Percentiles rank a stretch among this genome's conserved stretches.
These are phyloP conservation scores for Syndactyla subalaris DNA, from an alignment of 2,797 vertebrate genomes.

Conservation along the genomic window DNA sequence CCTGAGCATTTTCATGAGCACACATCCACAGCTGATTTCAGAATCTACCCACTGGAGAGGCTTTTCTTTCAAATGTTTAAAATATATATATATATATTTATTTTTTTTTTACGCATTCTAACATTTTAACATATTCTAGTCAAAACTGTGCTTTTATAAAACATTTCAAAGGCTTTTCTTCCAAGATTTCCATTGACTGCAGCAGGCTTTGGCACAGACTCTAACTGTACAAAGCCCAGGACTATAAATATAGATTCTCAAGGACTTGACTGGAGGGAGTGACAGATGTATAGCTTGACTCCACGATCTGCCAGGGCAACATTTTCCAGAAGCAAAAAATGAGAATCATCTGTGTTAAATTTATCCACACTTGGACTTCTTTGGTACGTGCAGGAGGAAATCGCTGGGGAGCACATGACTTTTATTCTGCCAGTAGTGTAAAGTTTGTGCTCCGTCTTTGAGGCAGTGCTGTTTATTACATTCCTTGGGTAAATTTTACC, in stretches of 20 bases:
- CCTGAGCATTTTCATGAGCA: not conserved
- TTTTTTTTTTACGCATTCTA: not conserved
- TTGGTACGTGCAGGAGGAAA: slow-evolving; percentile 43
- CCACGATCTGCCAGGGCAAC: slow-evolving; percentile 34
- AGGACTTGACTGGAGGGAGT: slow-evolving; percentile 49
- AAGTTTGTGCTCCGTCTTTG: not conserved
- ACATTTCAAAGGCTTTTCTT: not conserved
- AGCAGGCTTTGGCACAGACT: slow-evolving; percentile 21
- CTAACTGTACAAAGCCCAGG: not conserved
- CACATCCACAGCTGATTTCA: not conserved
- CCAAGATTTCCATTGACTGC: slow-evolving; percentile 7
- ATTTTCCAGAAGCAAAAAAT: slow-evolving; percentile 59
- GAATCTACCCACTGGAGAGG: not conserved
- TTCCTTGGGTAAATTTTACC: slow-evolving; percentile 40
- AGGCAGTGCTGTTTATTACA: not conserved
- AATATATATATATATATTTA: not conserved
- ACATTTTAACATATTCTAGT: not conserved
- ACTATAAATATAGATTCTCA: slow-evolving; percentile 39
- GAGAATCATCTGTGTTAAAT: slow-evolving; percentile 58
- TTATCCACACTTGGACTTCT: slow-evolving; percentile 51
- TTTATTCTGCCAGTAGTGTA: slow-evolving; percentile 26
- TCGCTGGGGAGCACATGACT: slow-evolving; percentile 10
- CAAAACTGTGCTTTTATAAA: slow-evolving; percentile 23
- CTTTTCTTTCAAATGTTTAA: not conserved
- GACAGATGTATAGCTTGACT: slow-evolving; percentile 49